Conservation (phyloP, 2,888 invertebrate genomes). For the Thecocarcelia acutangulata region DNA sequence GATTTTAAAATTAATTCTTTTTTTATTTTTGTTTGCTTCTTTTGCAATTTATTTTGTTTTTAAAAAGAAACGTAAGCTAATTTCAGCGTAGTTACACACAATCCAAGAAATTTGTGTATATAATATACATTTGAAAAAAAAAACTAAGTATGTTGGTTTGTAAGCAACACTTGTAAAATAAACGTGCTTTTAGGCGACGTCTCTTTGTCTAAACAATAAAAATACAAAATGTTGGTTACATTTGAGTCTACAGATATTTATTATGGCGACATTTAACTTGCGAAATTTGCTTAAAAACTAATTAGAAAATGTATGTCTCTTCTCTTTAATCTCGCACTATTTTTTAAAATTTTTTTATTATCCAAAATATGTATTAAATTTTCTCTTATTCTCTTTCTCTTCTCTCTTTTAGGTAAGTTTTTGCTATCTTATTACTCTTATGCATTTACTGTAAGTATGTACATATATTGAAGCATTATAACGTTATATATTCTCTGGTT, state of each 20-base stretch:
- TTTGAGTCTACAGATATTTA: background rate
- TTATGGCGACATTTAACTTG: background rate
- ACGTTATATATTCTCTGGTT: slow-evolving; percentile 35
- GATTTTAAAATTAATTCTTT: slow-evolving; percentile 41
- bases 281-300: background rate
- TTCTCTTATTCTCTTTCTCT: slow-evolving; percentile 43
- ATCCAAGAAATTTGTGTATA: too few species aligned
- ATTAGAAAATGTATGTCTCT: background rate
- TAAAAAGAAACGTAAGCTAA: background rate
- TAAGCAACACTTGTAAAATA: too few species aligned
- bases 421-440: slow-evolving; percentile 23
- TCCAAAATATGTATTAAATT: background rate
- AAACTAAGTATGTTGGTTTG: too few species aligned
- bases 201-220: too few species aligned
- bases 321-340: background rate
- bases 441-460: slow-evolving; percentile 4
- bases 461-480: slow-evolving; percentile 27
- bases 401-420: slow-evolving; percentile 61
- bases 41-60: background rate
- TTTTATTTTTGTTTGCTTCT: background rate
- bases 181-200: too few species aligned
- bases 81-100: too few species aligned
- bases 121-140: too few species aligned
- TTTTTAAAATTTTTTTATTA: background rate
- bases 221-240: too few species aligned